phyloP scores from a whole-genome alignment of 2,113 vertebrate species.

The Ia io region DNA sequence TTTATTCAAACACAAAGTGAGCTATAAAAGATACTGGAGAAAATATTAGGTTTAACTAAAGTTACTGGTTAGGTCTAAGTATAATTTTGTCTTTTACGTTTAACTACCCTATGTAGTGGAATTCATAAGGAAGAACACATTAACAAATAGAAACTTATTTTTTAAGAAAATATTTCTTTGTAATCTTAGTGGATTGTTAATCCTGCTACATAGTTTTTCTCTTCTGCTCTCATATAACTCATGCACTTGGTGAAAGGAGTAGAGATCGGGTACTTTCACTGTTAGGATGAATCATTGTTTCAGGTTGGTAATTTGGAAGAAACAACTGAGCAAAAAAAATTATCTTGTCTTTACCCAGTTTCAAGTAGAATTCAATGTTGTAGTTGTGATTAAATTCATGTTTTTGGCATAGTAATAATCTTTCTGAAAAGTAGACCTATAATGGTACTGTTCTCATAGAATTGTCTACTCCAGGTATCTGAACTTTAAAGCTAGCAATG shows the following conservation, averaged over 20 bases:
- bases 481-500: background rate
- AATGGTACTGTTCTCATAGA: background rate
- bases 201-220: background rate
- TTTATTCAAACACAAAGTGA: background rate
- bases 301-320: background rate
- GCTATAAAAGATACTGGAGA: background rate
- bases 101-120: background rate
- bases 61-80: background rate
- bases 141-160: background rate
- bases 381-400: background rate
- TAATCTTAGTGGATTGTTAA: background rate
- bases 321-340: background rate
- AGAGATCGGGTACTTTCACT: background rate
- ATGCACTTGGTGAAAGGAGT: background rate
- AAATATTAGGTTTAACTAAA: background rate
- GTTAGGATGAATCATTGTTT: background rate
- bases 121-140: background rate
- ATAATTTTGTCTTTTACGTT: background rate
- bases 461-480: background rate
- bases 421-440: background rate
- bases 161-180: background rate
- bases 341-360: background rate
- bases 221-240: background rate
- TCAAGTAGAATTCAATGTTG: background rate
- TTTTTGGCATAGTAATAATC: background rate